These are phyloP conservation scores for Noctua comes DNA, from an alignment of 2,888 invertebrate species.

Conservation along the genomic window DNA sequence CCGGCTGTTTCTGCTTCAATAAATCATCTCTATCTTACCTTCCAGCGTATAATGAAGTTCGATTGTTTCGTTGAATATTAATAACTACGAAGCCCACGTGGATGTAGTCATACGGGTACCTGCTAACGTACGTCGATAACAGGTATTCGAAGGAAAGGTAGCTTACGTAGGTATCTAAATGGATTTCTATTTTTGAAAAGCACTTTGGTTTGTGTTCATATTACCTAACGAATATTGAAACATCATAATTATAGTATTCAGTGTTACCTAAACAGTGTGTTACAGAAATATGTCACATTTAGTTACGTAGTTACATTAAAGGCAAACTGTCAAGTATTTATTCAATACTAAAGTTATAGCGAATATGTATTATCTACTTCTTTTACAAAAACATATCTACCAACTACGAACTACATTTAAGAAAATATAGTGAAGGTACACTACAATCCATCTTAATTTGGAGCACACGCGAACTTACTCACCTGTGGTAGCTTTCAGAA, in stretches of 20 bases:
- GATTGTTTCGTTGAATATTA: conserved; percentile 65
- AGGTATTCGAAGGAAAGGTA: conserved; percentile 10
- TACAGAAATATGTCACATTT: background rate
- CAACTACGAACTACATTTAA: background rate
- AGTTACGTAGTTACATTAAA: background rate
- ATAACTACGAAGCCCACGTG: conserved; percentile 33
- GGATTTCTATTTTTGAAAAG: conserved; percentile 8
- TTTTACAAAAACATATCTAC: background rate
- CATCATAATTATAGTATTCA: background rate
- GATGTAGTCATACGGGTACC: conserved; percentile 4
- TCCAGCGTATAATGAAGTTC: conserved; percentile 57
- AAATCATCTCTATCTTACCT: conserved; percentile 56
- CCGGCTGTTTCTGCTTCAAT: conserved; percentile 63
- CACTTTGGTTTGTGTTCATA: background rate
- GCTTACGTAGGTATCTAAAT: background rate
- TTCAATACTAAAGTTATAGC: background rate
- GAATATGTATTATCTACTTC: background rate
- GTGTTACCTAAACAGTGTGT: background rate
- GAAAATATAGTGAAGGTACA: background rate
- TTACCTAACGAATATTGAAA: background rate
- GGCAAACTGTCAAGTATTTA: background rate
- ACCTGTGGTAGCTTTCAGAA: conserved; percentile 39
- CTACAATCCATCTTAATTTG: conserved; percentile 45
- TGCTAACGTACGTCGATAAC: background rate
- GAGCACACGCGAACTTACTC: conserved; percentile 34